phyloP scores from a whole-genome alignment of 1,140 invertebrate species.

The Orchesella cincta region DNA sequence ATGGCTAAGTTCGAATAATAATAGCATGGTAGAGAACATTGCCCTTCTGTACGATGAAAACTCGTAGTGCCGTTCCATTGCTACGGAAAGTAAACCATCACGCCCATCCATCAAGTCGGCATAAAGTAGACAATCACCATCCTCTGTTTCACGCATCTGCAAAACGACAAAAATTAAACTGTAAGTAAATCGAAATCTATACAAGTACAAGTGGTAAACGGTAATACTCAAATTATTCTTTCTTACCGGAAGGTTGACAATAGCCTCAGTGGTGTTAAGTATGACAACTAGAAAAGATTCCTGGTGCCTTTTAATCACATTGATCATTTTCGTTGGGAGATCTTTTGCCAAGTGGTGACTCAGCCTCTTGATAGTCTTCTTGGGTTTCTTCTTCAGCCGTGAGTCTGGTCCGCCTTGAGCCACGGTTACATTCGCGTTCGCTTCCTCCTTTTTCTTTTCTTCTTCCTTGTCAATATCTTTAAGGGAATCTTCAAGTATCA shows the following conservation, averaged over 20 bases:
- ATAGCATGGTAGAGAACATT: slow-evolving; percentile 93
- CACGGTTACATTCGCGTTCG: slow-evolving; percentile 83
- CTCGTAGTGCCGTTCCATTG: slow-evolving; percentile 96
- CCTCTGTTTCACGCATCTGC: slow-evolving; percentile 74
- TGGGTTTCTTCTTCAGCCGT: slow-evolving; percentile 88
- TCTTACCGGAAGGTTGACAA: slow-evolving; percentile 82
- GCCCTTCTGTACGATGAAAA: slow-evolving; percentile 93
- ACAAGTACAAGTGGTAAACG: not conserved
- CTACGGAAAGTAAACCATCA: slow-evolving; percentile 95
- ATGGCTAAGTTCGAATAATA: slow-evolving; percentile 97
- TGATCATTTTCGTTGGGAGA: slow-evolving; percentile 93
- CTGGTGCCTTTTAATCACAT: slow-evolving; percentile 98
- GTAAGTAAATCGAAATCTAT: no score
- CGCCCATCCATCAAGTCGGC: slow-evolving; percentile 99
- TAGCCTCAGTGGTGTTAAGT: slow-evolving; percentile 89
- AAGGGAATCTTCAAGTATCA: slow-evolving; percentile 97
- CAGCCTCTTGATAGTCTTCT: slow-evolving; percentile 94
- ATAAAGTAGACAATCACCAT: slow-evolving; percentile 89
- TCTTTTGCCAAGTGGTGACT: slow-evolving; percentile 92
- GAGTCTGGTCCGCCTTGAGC: slow-evolving; percentile 55
- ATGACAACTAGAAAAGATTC: slow-evolving; percentile 98
- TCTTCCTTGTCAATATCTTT: slow-evolving; percentile 96
- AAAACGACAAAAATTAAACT: slow-evolving; percentile 33
- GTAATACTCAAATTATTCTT: not conserved
- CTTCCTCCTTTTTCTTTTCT: slow-evolving; percentile 90